Conservation (phyloP, 2,797 vertebrate species). For the Cirrhinus molitorella region DNA sequence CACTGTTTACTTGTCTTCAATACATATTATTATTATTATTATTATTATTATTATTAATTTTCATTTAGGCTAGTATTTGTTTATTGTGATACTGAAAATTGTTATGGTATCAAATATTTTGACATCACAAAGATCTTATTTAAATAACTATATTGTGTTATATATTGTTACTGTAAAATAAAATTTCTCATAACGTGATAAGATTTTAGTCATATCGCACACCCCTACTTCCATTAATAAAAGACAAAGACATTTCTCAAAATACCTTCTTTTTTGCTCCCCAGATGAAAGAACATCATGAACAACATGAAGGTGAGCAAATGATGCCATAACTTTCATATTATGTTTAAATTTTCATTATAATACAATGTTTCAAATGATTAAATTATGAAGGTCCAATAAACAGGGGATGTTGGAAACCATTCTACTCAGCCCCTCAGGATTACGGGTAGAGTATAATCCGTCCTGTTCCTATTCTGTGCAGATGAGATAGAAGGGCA, state of each 20-base stretch:
- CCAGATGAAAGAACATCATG: neutral
- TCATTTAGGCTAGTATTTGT: no score
- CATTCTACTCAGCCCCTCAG: slow-evolving; percentile 20
- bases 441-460: slow-evolving; percentile 47
- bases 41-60: no score
- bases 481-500: slow-evolving; percentile 61
- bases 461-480: slow-evolving; percentile 61
- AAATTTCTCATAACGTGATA: no score
- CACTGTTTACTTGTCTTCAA: no score
- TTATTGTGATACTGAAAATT: no score
- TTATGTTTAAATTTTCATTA: neutral
- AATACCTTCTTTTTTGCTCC: neutral
- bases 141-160: no score
- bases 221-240: neutral
- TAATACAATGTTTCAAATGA: neutral
- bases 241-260: neutral
- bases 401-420: neutral
- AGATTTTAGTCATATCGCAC: no score
- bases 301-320: neutral
- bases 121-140: no score
- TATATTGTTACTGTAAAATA: no score
- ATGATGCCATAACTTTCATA: neutral
- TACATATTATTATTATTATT: no score
- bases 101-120: no score
- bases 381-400: slow-evolving; percentile 5